Evolutionary conservation across 1,140 invertebrate species (phyloP), one percentile per base, ranked within the genome.

Genomic region (Cotesia chilonis): DNA sequence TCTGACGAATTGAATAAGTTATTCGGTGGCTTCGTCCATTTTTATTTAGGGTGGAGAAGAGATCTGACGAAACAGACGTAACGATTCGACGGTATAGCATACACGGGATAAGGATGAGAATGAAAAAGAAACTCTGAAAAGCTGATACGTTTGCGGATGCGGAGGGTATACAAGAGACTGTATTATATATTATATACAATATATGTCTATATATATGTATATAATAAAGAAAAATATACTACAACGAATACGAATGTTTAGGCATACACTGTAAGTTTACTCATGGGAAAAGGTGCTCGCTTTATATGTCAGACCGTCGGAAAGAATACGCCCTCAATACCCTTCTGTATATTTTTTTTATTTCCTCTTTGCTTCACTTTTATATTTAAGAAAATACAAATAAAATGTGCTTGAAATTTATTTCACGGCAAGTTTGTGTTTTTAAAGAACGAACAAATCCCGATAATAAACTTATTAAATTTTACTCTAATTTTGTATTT

Each of bases 1-100:
- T 60, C 65, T 72, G 71, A 36, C 55, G 74, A 73, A 75, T 73
- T 75, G 74, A 75, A 75, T 75, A 75, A 73, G 68, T 75, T 68
- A 75, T 75, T 75, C 52, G 38, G 47, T 70, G n/a, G 67, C 14
- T 37, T 59, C 60, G 61, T 72, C 57, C 65, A 73, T 72, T 68
- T 68, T 68, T 68, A 68, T 68, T 66, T 37, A 47, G 65, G 52
- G 57, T 7, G 47, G 64, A n/a, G 47, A 52, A 65, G 36, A 14
- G 20, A 20, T 37, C 51, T 52, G 38, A 70, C 51, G 17, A 70
- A 52, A 72, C 12, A 69, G 55, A 47, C 10, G 28, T 28, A 28
- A 28, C 28, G 38, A 72, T 35, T 28, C 10, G 28, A 28, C 41
- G 51, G 66, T 28, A 28, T 28, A 28, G 28, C 28, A 28, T 28